phyloP scores from a whole-genome alignment of 2,888 invertebrate genomes.

The Polia nebulosa region DNA sequence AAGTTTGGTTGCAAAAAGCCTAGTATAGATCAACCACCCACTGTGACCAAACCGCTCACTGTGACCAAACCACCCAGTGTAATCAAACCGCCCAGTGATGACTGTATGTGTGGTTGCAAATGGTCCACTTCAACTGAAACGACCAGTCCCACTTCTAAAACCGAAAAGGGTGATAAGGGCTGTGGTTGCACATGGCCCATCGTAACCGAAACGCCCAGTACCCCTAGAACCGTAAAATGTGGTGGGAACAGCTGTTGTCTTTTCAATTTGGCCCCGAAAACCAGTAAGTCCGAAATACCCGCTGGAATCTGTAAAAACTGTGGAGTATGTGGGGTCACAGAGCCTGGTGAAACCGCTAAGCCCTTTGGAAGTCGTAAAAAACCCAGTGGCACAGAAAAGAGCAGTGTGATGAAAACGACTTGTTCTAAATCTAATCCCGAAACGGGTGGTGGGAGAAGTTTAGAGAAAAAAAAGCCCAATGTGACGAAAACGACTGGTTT shows the following conservation, averaged over 20 bases:
- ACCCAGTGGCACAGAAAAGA: too few relatives aligned
- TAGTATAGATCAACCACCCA: not conserved
- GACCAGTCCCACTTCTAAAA: not conserved
- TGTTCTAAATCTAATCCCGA: too few relatives aligned
- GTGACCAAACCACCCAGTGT: not conserved
- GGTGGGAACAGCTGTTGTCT: not conserved
- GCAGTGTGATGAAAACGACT: too few relatives aligned
- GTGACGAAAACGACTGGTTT: not conserved
- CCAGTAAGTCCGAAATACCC: not conserved
- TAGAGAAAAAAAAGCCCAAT: not conserved
- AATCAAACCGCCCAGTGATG: not conserved
- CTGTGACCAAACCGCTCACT: not conserved
- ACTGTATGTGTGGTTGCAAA: not conserved
- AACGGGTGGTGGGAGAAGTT: not conserved
- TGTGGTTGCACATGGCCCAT: not conserved
- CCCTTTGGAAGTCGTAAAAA: not conserved
- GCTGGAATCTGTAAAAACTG: not conserved
- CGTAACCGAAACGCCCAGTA: too few relatives aligned
- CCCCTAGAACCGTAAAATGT: not conserved
- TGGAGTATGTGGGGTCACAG: not conserved
- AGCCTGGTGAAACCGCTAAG: not conserved
- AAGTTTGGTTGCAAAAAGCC: not conserved
- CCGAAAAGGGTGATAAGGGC: not conserved
- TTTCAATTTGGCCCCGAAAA: too few relatives aligned
- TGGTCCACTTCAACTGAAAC: not conserved